Evolutionary conservation across 2,888 invertebrate genomes (phyloP), one percentile per base, ranked within the genome.

Genomic region (Callinectes sapidus): DNA sequence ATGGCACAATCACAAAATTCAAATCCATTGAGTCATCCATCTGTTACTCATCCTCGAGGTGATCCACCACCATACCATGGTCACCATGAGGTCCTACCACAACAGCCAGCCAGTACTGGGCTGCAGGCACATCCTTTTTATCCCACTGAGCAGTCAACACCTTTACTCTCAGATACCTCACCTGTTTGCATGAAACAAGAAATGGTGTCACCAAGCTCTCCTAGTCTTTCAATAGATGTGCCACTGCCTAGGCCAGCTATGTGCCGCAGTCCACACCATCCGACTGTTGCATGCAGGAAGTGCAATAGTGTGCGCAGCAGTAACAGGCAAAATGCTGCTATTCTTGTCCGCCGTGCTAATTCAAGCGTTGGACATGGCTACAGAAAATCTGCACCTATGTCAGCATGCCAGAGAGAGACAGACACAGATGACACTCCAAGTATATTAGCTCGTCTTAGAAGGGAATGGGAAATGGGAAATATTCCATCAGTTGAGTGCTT

Each of bases 251-350:
- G 93, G 10, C 93, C 93, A 23, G 81, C 94, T 32, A 92, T 94
- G 48, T 94, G 94, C 54, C 94, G 89, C 48, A 93, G 90, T 48
- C 90, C 92, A 13, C 94, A 94, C 55, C 94, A 94, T 32, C 94
- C 94, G 2, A 94, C 89, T 61, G 94, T 91, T 89, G 91, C 93
- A 18, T 94, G 94, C 77, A 94, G 93, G 48, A 94, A 94, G 23
- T 94, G 94, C 71, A 94, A 94, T 81, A 94, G 92, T 90, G 94
- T 93, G 2, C 94, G 94, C 54, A 91, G 92, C 28, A 94, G 93
- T n/a, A 92, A 94, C 55, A 90, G 94, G 28, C 93, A 94, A 48
- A 94, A 94, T 91, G 94, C 94, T 39, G 94, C 94, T 35, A 93
- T 92, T 88, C 86, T 94, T 14, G 94, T 94, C 23, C 93, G 94